Conservation (phyloP, 2,113 vertebrate species). For the Scalopus aquaticus region DNA sequence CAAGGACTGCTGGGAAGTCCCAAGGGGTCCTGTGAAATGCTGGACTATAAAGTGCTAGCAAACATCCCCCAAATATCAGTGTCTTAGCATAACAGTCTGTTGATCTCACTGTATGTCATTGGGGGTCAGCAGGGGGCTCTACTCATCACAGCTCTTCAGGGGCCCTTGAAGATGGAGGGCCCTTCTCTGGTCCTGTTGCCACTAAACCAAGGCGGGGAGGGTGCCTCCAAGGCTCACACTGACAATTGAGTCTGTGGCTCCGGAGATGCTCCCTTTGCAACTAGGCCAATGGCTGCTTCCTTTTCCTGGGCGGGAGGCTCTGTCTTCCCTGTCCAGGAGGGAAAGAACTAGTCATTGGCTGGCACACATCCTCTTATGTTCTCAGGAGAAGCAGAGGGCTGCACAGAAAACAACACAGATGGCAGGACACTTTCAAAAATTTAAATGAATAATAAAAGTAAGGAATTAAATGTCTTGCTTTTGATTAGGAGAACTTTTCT, state of each 20-base stretch:
- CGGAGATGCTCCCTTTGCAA: too few species aligned
- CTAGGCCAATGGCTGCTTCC: neutral
- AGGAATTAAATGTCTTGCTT: neutral
- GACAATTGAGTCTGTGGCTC: neutral
- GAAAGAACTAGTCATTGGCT: neutral
- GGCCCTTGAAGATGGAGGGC: accelerated
- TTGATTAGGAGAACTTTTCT: too few species aligned
- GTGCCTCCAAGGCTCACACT: neutral
- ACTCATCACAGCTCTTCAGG: accelerated
- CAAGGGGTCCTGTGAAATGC: neutral
- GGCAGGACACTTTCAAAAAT: neutral
- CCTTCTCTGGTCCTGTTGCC: accelerated
- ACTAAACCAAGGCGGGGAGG: neutral
- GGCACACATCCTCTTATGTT: accelerated
- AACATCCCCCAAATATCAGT: neutral
- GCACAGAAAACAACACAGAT: neutral
- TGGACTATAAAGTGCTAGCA: neutral
- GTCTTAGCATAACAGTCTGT: neutral
- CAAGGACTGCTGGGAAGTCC: neutral
- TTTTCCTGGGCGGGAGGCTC: accelerated
- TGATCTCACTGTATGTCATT: neutral
- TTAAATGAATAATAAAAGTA: neutral
- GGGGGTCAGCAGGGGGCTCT: neutral
- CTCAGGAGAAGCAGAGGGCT: neutral
- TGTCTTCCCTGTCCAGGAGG: neutral